Percentiles rank a stretch among this genome's conserved stretches.
Conservation (phyloP, 2,797 vertebrate species). For the Sebastes kiyomatsui region DNA sequence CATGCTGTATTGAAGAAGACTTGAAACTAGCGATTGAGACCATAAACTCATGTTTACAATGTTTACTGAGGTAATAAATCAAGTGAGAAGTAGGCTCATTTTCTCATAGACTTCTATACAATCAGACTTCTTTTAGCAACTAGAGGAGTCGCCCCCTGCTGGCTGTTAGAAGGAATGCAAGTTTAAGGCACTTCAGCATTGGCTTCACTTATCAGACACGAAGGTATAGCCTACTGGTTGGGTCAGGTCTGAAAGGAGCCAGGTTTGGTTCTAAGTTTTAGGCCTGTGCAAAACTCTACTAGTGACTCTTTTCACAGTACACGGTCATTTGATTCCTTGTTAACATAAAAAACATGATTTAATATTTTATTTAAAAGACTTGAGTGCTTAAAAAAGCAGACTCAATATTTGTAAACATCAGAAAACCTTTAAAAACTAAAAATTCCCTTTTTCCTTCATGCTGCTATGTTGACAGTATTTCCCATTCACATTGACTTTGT, state of each 20-base stretch:
- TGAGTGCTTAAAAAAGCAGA: background rate
- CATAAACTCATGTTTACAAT: too few relatives aligned
- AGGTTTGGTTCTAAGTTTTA: background rate
- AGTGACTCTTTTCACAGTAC: background rate
- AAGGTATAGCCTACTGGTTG: too few relatives aligned
- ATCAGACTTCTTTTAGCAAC: too few relatives aligned
- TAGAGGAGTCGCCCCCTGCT: too few relatives aligned
- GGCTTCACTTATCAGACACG: too few relatives aligned
- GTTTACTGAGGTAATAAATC: too few relatives aligned
- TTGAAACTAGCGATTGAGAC: too few relatives aligned
- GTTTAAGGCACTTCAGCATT: too few relatives aligned
- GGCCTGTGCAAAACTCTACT: background rate
- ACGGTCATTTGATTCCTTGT: background rate
- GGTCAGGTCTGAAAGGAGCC: background rate
- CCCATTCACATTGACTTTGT: conserved; percentile 1
- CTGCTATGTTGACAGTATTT: conserved; percentile 22
- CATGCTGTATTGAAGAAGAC: too few relatives aligned
- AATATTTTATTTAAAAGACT: background rate
- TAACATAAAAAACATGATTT: background rate
- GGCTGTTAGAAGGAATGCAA: fast-evolving
- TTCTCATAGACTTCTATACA: too few relatives aligned
- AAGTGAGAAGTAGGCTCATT: too few relatives aligned
- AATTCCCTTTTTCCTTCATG: background rate
- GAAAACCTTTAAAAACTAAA: background rate
- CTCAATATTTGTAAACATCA: background rate